Evolutionary conservation across 92 coral and sea anemone species (phyloP).

Genomic region (Chrysogorgia sp.): DNA sequence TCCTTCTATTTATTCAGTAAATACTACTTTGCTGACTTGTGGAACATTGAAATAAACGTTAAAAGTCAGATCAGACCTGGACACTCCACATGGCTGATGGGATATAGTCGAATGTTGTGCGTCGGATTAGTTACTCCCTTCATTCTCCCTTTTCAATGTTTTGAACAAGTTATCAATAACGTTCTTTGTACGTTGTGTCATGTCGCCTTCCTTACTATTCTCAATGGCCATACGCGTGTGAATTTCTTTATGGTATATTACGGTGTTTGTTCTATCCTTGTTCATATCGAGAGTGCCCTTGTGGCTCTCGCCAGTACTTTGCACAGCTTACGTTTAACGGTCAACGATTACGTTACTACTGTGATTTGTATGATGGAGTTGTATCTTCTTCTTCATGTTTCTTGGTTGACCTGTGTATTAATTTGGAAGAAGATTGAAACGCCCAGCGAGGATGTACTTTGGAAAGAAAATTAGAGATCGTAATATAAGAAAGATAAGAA

Average conservation of each 20-base stretch:
- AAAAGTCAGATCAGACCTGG: conserved; percentile 41
- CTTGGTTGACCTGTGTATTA: conserved; percentile 34
- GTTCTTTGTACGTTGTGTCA: conserved; percentile 35
- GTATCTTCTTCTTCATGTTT: conserved; percentile 35
- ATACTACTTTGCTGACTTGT: conserved; percentile 23
- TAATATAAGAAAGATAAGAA: neutral
- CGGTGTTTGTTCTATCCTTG: conserved; percentile 38
- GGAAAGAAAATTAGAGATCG: neutral
- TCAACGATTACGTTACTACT: conserved; percentile 34
- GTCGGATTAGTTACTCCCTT: conserved; percentile 37
- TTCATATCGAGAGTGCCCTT: conserved; percentile 31
- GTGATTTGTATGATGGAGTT: conserved; percentile 40
- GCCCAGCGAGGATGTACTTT: conserved; percentile 31
- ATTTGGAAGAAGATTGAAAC: conserved; percentile 39
- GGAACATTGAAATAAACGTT: conserved; percentile 27
- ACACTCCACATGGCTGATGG: conserved; percentile 41
- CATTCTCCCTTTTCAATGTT: conserved; percentile 42
- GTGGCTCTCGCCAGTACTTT: conserved; percentile 37
- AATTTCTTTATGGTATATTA: conserved; percentile 40
- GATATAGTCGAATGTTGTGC: conserved; percentile 30
- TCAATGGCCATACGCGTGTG: conserved; percentile 32
- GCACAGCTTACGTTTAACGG: conserved; percentile 33
- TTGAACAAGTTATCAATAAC: conserved; percentile 40
- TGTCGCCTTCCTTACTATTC: conserved; percentile 20
- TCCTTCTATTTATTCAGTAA: conserved; percentile 43